Base-by-base conservation (phyloP, 2,888 invertebrate genomes). In the Drosophila paranaensis region DNA sequence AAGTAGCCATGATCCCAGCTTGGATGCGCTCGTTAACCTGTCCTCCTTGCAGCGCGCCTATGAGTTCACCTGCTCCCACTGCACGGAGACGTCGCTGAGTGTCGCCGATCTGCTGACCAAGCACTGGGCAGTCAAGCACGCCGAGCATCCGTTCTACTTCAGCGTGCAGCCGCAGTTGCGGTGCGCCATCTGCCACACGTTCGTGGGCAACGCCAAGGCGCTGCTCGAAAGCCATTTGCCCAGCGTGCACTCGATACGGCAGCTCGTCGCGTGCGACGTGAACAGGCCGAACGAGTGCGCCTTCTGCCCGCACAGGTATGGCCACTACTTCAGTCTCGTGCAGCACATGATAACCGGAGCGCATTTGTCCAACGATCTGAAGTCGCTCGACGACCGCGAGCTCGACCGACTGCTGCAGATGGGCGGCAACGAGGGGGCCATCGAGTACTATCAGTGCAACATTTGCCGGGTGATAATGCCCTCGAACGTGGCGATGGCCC, bases 231-330 rank as follows among this genome's bases (percentile, higher is more conserved):
- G 60, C 0, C 91, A 91, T 63, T 61, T 91, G 30, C 45, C 73
- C 8, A 76, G 67, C 8, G 35, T 40, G 0, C 90, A 85, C 8
- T 78, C 90, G 0, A 90, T 91, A 2, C 92, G 93, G 5, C 92
- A 90, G 0, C 91, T 89, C 37, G 89, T 91, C 42, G 94, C 90
- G 1, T 83, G 87, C 25, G 92, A 92, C 66, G 56, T 79, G 3
- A 64, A 68, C 0, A 48, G 61, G 3, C 68, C 81, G 0, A 42
- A 42, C 3, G 74, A 87, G 5, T 91, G 92, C 61, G 91, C 83
- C 0, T 90, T 82, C 73, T 91, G 91, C 25, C 53, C 82, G 0
- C 82, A 80, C 56, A 62, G 60, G 0, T 90, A 83, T 14, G 13
- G 6, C 0, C 42, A 20, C 13, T 48, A 69, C 5, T 33, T 46